phyloP scores from a whole-genome alignment of 2,113 vertebrate species.

The Riparia riparia region DNA sequence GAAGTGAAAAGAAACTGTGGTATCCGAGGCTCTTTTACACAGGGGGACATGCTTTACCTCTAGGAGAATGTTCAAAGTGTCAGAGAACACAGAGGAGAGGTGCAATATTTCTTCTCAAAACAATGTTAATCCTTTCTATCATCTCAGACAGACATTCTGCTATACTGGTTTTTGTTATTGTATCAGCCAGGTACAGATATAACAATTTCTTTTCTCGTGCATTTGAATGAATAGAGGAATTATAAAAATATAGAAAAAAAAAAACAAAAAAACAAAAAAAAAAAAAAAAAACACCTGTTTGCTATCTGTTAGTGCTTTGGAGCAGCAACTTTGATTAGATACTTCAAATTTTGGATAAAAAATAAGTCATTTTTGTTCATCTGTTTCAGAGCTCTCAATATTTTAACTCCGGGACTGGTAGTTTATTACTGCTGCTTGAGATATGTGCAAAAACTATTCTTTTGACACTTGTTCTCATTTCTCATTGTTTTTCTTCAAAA shows the following conservation, averaged over 20 bases:
- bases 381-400: background rate
- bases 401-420: background rate
- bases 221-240: background rate
- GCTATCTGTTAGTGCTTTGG: background rate
- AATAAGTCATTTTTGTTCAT: background rate
- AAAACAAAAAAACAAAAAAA: background rate
- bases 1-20: background rate
- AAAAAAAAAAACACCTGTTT: background rate
- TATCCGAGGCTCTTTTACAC: background rate
- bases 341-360: background rate
- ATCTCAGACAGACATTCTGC: background rate
- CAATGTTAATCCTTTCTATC: background rate
- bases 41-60: background rate
- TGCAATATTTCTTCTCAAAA: background rate
- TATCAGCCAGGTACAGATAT: background rate
- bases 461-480: background rate
- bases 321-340: background rate
- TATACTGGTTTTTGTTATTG: background rate
- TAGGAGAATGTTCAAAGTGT: background rate
- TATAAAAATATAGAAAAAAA: background rate
- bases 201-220: background rate
- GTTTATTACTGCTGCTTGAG: background rate
- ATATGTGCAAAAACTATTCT: background rate
- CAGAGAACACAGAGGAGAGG: background rate
- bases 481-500: background rate